These are phyloP conservation scores for Andrena cerasifolii DNA, from an alignment of 1,140 invertebrate genomes.

Conservation along the genomic window DNA sequence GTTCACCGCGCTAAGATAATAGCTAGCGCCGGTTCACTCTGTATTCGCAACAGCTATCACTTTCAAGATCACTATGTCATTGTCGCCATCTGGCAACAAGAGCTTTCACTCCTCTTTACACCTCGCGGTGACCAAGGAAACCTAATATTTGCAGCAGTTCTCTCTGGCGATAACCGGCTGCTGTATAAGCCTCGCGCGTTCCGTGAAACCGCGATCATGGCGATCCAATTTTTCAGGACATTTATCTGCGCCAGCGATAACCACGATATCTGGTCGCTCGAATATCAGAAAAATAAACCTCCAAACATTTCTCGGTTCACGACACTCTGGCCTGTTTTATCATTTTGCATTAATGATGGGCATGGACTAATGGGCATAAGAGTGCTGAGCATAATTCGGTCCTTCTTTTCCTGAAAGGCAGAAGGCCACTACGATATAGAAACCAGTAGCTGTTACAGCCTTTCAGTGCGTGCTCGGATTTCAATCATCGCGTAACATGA, in stretches of 20 bases:
- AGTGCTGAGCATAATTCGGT: not conserved
- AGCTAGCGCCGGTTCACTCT: no score
- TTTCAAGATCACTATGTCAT: conserved; percentile 12
- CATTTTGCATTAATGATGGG: no score
- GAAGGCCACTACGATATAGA: not conserved
- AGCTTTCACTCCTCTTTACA: no score
- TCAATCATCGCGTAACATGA: not conserved
- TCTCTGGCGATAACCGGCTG: not conserved
- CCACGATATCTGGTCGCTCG: not conserved
- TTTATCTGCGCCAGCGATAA: not conserved
- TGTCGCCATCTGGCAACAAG: not conserved
- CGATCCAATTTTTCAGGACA: not conserved
- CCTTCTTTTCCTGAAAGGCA: not conserved
- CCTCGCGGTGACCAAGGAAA: not conserved
- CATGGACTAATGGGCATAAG: no score
- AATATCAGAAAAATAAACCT: not conserved
- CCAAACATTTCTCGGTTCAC: not conserved
- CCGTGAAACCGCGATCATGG: not conserved
- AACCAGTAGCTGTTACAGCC: not conserved
- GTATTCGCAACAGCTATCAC: not conserved
- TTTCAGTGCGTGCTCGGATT: not conserved
- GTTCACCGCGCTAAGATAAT: no score
- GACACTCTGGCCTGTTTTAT: not conserved
- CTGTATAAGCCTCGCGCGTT: not conserved
- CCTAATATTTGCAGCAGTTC: not conserved